Conservation (phyloP, 1,140 invertebrate genomes). For the Neodiprion lecontei region DNA sequence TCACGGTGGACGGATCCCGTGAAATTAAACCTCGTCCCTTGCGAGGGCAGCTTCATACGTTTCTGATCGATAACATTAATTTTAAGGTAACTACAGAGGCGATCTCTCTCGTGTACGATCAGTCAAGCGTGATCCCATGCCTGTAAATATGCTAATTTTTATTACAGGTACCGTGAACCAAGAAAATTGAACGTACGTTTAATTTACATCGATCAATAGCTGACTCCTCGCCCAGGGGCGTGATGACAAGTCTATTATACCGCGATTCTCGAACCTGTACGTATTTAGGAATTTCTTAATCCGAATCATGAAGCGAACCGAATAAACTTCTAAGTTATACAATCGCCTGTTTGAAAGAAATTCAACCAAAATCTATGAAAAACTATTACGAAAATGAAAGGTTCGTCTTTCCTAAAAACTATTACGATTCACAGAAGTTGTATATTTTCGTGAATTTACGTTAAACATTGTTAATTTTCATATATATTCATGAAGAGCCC, state of each 20-base stretch:
- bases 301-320: neutral
- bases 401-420: too few relatives aligned
- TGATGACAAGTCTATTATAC: neutral
- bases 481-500: too few relatives aligned
- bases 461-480: too few relatives aligned
- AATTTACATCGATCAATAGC: neutral
- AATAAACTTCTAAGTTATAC: neutral
- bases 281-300: neutral
- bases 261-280: neutral
- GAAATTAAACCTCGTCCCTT: too few relatives aligned
- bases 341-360: neutral
- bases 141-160: neutral
- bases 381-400: too few relatives aligned
- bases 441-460: too few relatives aligned
- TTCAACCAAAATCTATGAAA: neutral
- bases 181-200: neutral
- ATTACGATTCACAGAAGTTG: too few relatives aligned
- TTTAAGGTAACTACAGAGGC: neutral
- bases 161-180: neutral
- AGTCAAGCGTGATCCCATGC: neutral
- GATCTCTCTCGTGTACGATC: neutral
- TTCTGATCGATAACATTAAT: slow-evolving; percentile 2
- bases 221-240: neutral
- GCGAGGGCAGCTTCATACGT: too few relatives aligned
- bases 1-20: neutral